phyloP scores from a whole-genome alignment of 2,797 vertebrate species.

The Sebastes hubbsi region DNA sequence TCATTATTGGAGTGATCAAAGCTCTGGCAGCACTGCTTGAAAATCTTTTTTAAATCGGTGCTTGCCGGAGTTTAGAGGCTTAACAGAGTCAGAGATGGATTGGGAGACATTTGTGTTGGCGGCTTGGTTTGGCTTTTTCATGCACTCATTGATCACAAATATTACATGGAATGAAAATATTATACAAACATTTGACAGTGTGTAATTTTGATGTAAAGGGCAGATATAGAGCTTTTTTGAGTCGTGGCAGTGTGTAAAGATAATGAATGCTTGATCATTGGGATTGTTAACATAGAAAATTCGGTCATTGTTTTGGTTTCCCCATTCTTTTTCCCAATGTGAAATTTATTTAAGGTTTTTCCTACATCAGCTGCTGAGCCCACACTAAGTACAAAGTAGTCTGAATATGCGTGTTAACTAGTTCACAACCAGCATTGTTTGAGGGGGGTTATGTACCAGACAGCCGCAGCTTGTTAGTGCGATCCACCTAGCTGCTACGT shows the following conservation, averaged over 20 bases:
- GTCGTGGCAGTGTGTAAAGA: neutral
- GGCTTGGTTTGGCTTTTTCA: neutral
- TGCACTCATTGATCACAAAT: too few species aligned
- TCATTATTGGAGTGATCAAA: conserved; percentile 69
- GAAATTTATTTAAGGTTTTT: too few species aligned
- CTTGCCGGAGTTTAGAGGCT: conserved; percentile 53
- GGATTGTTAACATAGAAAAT: neutral
- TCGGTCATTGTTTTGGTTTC: too few species aligned
- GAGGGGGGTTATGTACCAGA: too few species aligned
- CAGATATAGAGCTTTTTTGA: neutral
- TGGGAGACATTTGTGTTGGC: conserved; percentile 8
- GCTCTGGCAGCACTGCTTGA: conserved; percentile 52
- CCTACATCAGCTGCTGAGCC: too few species aligned
- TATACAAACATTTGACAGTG: neutral
- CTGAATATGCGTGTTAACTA: too few species aligned
- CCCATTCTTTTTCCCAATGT: too few species aligned
- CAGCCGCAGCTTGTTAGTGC: too few species aligned
- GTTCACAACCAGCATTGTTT: too few species aligned
- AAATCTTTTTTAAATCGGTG: conserved; percentile 43
- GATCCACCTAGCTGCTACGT: too few species aligned
- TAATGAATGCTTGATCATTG: neutral
- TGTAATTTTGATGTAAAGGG: neutral
- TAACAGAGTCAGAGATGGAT: conserved; percentile 32
- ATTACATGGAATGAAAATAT: too few species aligned
- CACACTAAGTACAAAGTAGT: too few species aligned